A percentile compares a stretch with the other conserved stretches of the same genome.
Evolutionary conservation across 2,113 vertebrate species (phyloP).

Genomic region (Heptranchias perlo): DNA sequence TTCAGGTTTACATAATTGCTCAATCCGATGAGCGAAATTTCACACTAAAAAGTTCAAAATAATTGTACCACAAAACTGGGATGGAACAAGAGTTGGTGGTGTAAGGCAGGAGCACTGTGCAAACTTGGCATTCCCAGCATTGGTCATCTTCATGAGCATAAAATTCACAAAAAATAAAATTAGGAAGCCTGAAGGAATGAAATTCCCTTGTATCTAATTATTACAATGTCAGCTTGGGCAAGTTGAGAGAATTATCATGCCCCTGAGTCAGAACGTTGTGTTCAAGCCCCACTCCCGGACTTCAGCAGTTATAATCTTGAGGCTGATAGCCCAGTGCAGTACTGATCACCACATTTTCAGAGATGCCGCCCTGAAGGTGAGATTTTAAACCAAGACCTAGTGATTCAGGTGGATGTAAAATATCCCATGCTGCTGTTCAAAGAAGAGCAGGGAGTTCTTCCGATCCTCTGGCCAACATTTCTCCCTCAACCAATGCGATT

Average conservation of each 20-base stretch:
- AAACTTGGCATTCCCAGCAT: too few relatives aligned
- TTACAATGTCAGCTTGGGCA: background rate
- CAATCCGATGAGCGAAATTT: too few relatives aligned
- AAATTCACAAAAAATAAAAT: too few relatives aligned
- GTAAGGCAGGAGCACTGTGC: too few relatives aligned
- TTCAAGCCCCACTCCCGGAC: background rate
- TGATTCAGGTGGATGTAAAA: background rate
- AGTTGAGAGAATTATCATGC: background rate
- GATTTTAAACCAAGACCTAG: background rate
- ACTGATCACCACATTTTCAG: background rate
- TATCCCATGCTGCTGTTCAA: background rate
- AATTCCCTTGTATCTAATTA: background rate
- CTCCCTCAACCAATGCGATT: background rate
- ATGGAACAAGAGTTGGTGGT: too few relatives aligned
- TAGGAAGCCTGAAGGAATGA: background rate
- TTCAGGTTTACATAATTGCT: too few relatives aligned
- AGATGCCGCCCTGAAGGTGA: background rate
- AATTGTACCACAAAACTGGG: too few relatives aligned
- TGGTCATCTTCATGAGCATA: too few relatives aligned
- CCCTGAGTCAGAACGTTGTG: background rate
- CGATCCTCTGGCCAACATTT: too few relatives aligned
- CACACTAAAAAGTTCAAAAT: too few relatives aligned
- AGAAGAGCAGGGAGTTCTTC: background rate
- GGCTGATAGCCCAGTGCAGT: background rate
- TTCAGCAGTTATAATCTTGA: background rate